Evolutionary conservation across 2,797 vertebrate genomes (phyloP).

Genomic region (Phrynocephalus vlangalii): DNA sequence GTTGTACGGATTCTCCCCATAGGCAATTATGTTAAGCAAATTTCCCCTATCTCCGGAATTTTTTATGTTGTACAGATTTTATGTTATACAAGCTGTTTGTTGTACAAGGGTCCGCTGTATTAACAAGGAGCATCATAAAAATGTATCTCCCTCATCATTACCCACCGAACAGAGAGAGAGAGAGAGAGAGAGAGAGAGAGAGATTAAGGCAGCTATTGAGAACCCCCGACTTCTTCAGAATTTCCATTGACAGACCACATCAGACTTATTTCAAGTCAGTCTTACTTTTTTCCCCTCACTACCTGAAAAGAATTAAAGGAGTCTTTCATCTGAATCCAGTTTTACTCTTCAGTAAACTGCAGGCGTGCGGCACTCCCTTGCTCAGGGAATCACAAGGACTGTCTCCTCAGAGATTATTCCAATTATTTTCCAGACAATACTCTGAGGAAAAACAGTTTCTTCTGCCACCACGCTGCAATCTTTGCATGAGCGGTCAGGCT

Average conservation of each 20-base stretch:
- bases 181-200: too few species aligned
- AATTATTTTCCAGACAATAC: neutral
- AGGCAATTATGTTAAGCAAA: too few species aligned
- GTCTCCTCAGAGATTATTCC: neutral
- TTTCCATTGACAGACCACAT: neutral
- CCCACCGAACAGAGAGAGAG: neutral
- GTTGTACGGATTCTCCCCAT: too few species aligned
- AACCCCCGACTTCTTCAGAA: neutral
- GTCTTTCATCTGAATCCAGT: neutral
- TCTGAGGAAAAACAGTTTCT: neutral
- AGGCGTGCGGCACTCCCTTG: neutral
- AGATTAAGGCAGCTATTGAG: neutral
- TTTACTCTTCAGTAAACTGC: neutral
- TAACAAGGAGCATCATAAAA: neutral
- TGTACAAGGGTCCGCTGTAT: too few species aligned
- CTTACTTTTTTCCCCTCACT: neutral
- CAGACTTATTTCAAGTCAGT: neutral
- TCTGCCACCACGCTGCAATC: neutral
- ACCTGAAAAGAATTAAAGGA: neutral
- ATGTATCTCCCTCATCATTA: neutral
- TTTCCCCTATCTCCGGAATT: too few species aligned
- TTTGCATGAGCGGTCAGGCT: neutral
- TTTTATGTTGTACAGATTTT: too few species aligned
- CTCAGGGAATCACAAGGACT: constrained; percentile 4
- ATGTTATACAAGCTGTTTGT: too few species aligned